Evolutionary conservation across 2,113 vertebrate genomes (phyloP).

Genomic region (Pipra filicauda): DNA sequence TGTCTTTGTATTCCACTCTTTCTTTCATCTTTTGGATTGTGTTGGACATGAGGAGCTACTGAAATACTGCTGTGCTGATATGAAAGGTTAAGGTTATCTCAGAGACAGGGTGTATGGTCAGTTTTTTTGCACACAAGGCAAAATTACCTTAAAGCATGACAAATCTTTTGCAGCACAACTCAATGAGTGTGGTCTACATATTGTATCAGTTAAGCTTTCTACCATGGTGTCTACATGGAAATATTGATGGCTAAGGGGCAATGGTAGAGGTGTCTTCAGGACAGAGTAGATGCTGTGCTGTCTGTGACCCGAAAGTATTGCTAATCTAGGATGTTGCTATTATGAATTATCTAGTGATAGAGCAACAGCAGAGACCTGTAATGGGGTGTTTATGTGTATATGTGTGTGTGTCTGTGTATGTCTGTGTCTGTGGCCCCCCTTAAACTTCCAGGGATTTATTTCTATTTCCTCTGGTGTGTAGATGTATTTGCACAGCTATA

Average conservation of each 20-base stretch:
- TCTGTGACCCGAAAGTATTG: neutral
- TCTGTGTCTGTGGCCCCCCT: neutral
- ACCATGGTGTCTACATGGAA: neutral
- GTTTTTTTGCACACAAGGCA: neutral
- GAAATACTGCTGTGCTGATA: neutral
- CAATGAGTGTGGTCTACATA: neutral
- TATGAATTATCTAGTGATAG: neutral
- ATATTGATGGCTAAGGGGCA: neutral
- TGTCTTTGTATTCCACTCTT: neutral
- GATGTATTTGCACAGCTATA: neutral
- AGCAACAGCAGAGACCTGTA: neutral
- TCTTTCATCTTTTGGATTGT: conserved; percentile 7
- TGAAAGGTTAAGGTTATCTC: conserved; percentile 4
- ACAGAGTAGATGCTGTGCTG: neutral
- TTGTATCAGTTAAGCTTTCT: neutral
- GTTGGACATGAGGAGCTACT: neutral
- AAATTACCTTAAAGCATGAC: neutral
- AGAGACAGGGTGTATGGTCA: neutral
- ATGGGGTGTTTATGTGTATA: fast-evolving
- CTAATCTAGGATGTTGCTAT: neutral
- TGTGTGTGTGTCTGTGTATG: no score
- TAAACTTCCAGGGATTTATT: neutral
- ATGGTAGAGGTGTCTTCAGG: neutral
- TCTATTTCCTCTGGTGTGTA: neutral
- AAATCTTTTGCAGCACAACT: neutral